Evolutionary conservation across 2,888 invertebrate species (phyloP).

Genomic region (Caenorhabditis sp.): DNA sequence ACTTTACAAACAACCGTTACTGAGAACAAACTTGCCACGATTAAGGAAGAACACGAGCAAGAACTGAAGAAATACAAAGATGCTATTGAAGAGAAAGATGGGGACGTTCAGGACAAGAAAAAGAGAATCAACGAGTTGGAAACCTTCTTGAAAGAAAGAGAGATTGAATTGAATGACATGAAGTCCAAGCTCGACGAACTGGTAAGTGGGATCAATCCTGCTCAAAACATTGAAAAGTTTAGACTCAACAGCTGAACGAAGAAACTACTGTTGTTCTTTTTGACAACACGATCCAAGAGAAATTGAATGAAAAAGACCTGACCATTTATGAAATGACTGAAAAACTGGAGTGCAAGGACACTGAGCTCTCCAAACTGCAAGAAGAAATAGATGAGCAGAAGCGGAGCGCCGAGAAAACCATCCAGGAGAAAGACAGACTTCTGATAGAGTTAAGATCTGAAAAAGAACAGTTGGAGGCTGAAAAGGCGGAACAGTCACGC

Average conservation of each 20-base stretch:
- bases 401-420: conserved; percentile 1
- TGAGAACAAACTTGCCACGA: conserved; percentile 32
- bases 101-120: conserved; percentile 23
- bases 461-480: conserved; percentile 31
- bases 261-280: conserved; percentile 59
- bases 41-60: conserved; percentile 67
- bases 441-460: conserved; percentile 31
- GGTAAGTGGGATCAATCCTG: conserved; percentile 24
- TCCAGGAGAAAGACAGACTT: conserved; percentile 19
- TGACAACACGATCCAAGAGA: conserved; percentile 53
- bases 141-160: conserved; percentile 41
- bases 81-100: conserved; percentile 27
- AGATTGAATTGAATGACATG: conserved; percentile 44
- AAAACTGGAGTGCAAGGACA: conserved; percentile 57
- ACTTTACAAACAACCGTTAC: conserved; percentile 12
- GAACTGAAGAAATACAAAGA: conserved; percentile 48
- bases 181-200: conserved; percentile 44
- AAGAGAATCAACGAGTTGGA: conserved; percentile 40
- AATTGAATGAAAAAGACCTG: conserved; percentile 41
- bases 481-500: conserved; percentile 22
- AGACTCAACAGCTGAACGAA: conserved; percentile 55
- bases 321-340: conserved; percentile 47
- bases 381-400: conserved; percentile 52
- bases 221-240: not conserved
- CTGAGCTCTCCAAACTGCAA: conserved; percentile 51